phyloP scores from a whole-genome alignment of 2,797 vertebrate species.

The Merluccius polli region DNA sequence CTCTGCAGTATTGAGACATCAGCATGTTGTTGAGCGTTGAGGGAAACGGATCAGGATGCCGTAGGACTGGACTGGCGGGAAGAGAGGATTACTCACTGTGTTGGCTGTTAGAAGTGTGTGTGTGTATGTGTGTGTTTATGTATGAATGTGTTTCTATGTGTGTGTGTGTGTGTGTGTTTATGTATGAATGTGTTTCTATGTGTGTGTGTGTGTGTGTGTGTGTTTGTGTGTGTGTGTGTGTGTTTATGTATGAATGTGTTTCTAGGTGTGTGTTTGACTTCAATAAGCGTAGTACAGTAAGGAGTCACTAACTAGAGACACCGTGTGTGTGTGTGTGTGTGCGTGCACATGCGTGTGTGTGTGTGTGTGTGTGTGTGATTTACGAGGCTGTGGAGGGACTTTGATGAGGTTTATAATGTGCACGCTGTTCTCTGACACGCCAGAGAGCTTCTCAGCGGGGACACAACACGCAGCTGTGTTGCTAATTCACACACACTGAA shows the following conservation, averaged over 20 bases:
- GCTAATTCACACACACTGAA: neutral
- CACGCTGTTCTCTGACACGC: neutral
- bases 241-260: neutral
- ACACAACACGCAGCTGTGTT: neutral
- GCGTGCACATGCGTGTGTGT: neutral
- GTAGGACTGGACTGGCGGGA: too few species aligned
- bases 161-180: neutral
- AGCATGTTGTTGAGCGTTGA: too few species aligned
- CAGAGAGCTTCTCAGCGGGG: neutral
- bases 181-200: neutral
- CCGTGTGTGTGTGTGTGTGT: neutral
- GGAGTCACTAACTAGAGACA: too few species aligned
- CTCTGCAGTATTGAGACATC: too few species aligned
- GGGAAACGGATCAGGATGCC: too few species aligned
- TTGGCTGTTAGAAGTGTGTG: too few species aligned
- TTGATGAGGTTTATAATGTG: neutral
- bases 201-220: neutral
- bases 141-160: neutral
- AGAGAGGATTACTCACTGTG: too few species aligned
- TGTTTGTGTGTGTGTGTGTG: neutral
- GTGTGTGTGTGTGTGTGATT: too few species aligned
- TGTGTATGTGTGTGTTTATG: neutral
- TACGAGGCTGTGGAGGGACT: neutral
- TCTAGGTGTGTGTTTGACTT: neutral
- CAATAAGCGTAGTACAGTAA: too few species aligned